phyloP scores from a whole-genome alignment of 1,140 invertebrate genomes.

The Bombus cullumanus region DNA sequence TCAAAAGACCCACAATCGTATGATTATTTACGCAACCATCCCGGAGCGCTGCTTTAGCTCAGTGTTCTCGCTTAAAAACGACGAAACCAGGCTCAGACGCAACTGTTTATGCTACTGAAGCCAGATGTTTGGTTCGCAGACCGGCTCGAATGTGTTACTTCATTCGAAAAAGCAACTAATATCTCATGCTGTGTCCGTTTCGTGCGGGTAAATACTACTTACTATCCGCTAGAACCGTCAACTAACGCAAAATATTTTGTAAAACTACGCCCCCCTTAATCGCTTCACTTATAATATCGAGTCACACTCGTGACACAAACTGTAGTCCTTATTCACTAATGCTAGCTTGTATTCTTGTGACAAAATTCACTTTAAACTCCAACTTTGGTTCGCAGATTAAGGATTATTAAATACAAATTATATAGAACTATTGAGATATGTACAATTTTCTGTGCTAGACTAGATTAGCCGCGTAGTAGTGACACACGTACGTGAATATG shows the following conservation, averaged over 20 bases:
- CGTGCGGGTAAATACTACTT: conserved; percentile 4
- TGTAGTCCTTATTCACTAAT: not conserved
- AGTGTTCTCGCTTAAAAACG: conserved; percentile 23
- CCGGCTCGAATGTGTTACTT: conserved; percentile 37
- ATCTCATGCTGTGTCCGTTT: conserved; percentile 8
- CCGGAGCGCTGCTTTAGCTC: conserved; percentile 26
- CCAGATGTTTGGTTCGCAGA: conserved; percentile 62
- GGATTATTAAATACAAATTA: not conserved
- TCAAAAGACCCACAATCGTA: not conserved
- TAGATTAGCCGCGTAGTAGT: too few species aligned
- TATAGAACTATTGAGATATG: too few species aligned
- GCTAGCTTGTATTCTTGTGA: not conserved
- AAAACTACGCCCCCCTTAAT: not conserved
- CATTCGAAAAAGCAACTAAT: conserved; percentile 62
- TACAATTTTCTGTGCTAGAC: too few species aligned
- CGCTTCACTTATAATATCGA: not conserved
- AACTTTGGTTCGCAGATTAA: not conserved
- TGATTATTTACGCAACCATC: conserved; percentile 28
- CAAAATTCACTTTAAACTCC: not conserved
- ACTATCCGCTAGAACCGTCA: not conserved
- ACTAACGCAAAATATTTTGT: not conserved
- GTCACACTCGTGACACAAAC: not conserved
- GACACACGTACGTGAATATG: too few species aligned
- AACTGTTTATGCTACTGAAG: conserved; percentile 55
- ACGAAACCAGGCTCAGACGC: conserved; percentile 20